These are phyloP conservation scores for Zingel zingel DNA, from an alignment of 2,113 vertebrate species.

Conservation along the genomic window DNA sequence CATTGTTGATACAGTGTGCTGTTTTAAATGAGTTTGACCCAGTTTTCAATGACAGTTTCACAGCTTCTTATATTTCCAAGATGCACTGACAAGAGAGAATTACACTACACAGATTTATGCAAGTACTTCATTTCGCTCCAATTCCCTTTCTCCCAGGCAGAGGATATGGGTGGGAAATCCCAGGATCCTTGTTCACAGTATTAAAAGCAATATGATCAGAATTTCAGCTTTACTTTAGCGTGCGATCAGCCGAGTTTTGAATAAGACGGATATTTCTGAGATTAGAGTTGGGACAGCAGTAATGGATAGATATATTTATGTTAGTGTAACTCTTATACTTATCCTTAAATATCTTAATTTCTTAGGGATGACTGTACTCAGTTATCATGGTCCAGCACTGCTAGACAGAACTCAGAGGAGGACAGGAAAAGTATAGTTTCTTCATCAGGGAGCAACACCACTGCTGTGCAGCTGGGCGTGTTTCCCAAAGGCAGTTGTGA, in stretches of 20 bases:
- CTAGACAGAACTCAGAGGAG: conserved; percentile 42
- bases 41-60: conserved; percentile 70
- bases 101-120: conserved; percentile 55
- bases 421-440: conserved; percentile 48
- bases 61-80: conserved; percentile 55
- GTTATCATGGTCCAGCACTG: conserved; percentile 32
- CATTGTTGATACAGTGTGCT: conserved; percentile 43
- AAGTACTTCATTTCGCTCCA: conserved; percentile 52
- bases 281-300: conserved; percentile 12
- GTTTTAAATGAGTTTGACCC: conserved; percentile 71
- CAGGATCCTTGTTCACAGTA: conserved; percentile 43
- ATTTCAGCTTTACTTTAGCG: conserved; percentile 51
- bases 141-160: conserved; percentile 47
- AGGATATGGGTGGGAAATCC: conserved; percentile 64
- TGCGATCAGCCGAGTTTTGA: conserved; percentile 29
- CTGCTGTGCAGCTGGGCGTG: conserved; percentile 68
- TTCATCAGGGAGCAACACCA: conserved; percentile 58
- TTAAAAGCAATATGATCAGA: conserved; percentile 48
- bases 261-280: conserved; percentile 9
- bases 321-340: conserved; percentile 19
- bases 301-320: neutral
- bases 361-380: conserved; percentile 1
- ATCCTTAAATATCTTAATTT: conserved; percentile 16
- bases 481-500: conserved; percentile 67
- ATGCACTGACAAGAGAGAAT: conserved; percentile 56